Percentiles rank a stretch among this genome's conserved stretches.
phyloP scores from a whole-genome alignment of 2,888 invertebrate genomes.

The Tipula confusa region DNA sequence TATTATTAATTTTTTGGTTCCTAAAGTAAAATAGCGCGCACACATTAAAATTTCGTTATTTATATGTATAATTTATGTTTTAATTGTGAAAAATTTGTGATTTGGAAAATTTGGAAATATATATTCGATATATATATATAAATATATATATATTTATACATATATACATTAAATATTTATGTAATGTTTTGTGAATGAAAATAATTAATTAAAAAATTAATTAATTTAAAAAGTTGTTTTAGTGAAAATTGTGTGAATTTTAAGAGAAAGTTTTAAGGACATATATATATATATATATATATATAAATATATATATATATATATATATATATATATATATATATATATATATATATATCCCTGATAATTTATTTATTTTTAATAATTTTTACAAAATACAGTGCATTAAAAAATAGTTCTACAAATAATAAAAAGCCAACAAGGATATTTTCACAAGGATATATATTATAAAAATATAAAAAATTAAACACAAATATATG shows the following conservation, averaged over 20 bases:
- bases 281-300: not conserved
- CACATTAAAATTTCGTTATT: not conserved
- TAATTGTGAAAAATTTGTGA: not conserved
- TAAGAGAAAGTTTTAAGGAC: not conserved
- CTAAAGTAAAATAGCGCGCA: not conserved
- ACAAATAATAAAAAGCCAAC: not conserved
- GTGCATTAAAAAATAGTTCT: not conserved
- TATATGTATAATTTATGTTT: not conserved
- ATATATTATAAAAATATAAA: not conserved
- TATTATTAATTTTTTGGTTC: not conserved
- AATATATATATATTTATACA: too few species aligned
- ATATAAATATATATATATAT: not conserved
- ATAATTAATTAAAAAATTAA: not conserved
- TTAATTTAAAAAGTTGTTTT: not conserved
- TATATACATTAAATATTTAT: too few species aligned
- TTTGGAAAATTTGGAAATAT: not conserved
- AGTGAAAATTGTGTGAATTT: not conserved
- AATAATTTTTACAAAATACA: not conserved
- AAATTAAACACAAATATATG: slow-evolving; percentile 21
- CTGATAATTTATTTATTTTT: not conserved
- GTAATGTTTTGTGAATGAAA: not conserved
- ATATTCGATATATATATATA: too few species aligned
- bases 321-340: slow-evolving; percentile 6
- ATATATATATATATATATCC: not conserved
- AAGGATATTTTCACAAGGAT: slow-evolving; percentile 20